Evolutionary conservation across 2,113 vertebrate species (phyloP).

Genomic region (Synchiropus splendidus): DNA sequence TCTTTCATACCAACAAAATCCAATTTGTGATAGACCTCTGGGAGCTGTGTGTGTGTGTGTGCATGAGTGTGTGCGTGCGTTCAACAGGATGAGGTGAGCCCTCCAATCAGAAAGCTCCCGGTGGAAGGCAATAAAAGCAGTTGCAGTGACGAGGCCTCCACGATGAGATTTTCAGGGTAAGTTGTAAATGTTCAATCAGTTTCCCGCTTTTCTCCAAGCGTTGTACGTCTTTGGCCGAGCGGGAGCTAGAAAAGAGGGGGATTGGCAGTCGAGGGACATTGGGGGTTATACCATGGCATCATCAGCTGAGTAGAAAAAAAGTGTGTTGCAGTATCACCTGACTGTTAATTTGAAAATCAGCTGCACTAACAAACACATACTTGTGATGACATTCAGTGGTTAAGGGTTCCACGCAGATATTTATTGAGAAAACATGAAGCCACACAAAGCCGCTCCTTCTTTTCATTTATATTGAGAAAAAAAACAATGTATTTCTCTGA

Average conservation of each 20-base stretch:
- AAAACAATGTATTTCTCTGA: too few relatives aligned
- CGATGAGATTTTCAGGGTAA: slow-evolving; percentile 51
- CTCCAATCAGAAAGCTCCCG: slow-evolving; percentile 44
- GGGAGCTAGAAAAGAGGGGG: not conserved
- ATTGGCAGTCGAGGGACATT: too few relatives aligned
- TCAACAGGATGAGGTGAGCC: slow-evolving; percentile 49
- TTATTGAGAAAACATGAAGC: too few relatives aligned
- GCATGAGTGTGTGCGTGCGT: slow-evolving; percentile 21
- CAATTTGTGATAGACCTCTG: slow-evolving; percentile 38
- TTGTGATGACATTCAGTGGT: too few relatives aligned
- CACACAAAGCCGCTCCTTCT: too few relatives aligned
- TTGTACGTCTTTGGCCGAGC: slow-evolving; percentile 12
- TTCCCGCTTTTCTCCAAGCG: slow-evolving; percentile 20
- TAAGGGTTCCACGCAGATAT: too few relatives aligned
- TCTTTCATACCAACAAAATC: slow-evolving; percentile 37
- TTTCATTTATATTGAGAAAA: too few relatives aligned
- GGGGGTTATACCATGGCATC: too few relatives aligned
- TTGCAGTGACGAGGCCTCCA: slow-evolving; percentile 32
- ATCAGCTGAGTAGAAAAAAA: too few relatives aligned
- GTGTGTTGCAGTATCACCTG: too few relatives aligned
- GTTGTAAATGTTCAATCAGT: slow-evolving; percentile 61
- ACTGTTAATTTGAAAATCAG: too few relatives aligned
- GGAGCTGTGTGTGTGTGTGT: not conserved
- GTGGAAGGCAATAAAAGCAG: slow-evolving; percentile 63
- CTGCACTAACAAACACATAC: too few relatives aligned